Evolutionary conservation across 1,140 invertebrate species (phyloP), one percentile per base, ranked within the genome.

Genomic region (Wasmannia auropunctata): DNA sequence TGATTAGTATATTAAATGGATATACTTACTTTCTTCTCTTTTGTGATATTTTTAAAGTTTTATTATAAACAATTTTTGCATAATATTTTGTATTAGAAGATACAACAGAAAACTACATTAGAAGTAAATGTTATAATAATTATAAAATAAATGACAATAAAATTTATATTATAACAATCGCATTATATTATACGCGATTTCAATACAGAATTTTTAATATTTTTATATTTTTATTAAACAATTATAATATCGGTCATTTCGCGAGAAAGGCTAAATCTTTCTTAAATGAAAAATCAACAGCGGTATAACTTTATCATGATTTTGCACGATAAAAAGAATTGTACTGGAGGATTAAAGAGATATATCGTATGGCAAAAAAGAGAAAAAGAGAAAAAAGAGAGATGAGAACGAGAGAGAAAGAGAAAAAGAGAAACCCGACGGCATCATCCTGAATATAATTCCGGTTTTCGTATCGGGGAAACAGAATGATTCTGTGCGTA

Each of bases 241-340:
- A 34, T 56, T 40, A 7, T 54, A 37, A 19, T 34, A 28, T 51
- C 0, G 4, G 8, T 25, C 16, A 56, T 74, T 74, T 58, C 1
- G 31, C 14, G 51, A 74, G 28, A 19, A 46, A 28, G 2, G 2
- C 4, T 7, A 74, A 25, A 74, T 56, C 16, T 40, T 19, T 74
- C 11, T 58, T 58, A 58, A 56, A 40, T 75, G 14, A 75, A 58
- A 58, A 75, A 75, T 25, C 28, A 49, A 49, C 43, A 51, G 37
- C 2, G 7, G 0, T 37, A 58, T 37, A 58, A 56, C 14, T 40
- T 75, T 75, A 40, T 75, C 51, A 40, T 16, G n/a, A 3, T 75
- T 74, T 37, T 56, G 14, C 34, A 14, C 3, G 2, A 7, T 75
- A 28, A 75, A 25, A 40, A 43, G 2, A 11, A 58, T 58, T 37